phyloP scores from a whole-genome alignment of 2,113 vertebrate species.

The Ondatra zibethicus region DNA sequence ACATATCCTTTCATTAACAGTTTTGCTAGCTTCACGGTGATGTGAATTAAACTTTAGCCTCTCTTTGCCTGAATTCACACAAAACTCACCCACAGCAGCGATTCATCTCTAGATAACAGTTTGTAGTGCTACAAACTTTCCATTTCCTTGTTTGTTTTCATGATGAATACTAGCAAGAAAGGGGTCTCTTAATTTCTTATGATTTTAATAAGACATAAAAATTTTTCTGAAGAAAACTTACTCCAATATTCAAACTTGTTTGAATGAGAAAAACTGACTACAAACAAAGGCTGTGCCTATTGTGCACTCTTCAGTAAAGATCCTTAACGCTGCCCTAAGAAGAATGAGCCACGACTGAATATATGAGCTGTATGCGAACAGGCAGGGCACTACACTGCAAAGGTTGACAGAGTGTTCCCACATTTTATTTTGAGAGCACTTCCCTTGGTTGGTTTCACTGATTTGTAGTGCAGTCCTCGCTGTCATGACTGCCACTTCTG shows the following conservation, averaged over 20 bases:
- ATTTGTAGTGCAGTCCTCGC: background rate
- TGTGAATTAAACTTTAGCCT: background rate
- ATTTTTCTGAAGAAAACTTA: background rate
- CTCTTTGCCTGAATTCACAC: background rate
- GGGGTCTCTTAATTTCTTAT: slow-evolving; percentile 30
- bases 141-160: slow-evolving; percentile 26
- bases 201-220: slow-evolving; percentile 41
- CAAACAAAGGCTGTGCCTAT: background rate
- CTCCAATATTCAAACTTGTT: slow-evolving; percentile 19
- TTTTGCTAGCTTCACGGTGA: background rate
- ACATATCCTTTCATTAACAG: background rate
- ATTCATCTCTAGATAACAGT: background rate
- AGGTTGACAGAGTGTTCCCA: background rate
- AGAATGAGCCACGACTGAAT: background rate
- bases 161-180: background rate
- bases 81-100: background rate
- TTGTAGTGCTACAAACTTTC: background rate
- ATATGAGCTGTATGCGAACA: background rate
- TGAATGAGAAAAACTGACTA: slow-evolving; percentile 38
- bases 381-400: background rate
- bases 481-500: slow-evolving; percentile 13
- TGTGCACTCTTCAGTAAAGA: slow-evolving; percentile 1
- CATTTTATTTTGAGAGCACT: background rate
- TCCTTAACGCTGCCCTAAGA: background rate
- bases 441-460: background rate